These are phyloP conservation scores for Neostethus bicornis DNA, from an alignment of 2,797 vertebrate species.

Conservation along the genomic window DNA sequence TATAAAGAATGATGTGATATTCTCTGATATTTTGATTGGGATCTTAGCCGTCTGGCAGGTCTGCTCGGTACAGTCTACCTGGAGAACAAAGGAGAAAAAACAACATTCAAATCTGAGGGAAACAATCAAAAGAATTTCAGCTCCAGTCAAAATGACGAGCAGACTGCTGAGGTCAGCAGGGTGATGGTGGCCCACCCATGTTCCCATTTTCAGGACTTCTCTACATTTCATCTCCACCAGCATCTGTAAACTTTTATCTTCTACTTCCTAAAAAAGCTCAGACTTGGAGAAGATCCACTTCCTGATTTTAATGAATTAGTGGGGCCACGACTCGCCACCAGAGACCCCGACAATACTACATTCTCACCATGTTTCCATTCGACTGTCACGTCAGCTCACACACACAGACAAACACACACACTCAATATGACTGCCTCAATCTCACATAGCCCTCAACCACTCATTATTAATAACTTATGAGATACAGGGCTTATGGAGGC, in stretches of 20 bases:
- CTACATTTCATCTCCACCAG: neutral
- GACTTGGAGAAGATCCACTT: conserved; percentile 12
- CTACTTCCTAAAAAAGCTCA: neutral
- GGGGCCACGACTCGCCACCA: neutral
- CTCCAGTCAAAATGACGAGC: conserved; percentile 6
- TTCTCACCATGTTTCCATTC: too few species aligned
- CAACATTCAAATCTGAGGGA: neutral
- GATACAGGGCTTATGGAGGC: too few species aligned
- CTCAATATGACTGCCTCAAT: too few species aligned
- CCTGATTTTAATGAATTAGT: conserved; percentile 5
- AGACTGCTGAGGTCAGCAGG: conserved; percentile 8
- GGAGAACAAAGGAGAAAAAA: too few species aligned
- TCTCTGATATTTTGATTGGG: too few species aligned
- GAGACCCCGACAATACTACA: too few species aligned
- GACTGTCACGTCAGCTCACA: too few species aligned
- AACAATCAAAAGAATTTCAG: conserved; percentile 1
- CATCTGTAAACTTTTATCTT: neutral
- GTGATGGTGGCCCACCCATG: neutral
- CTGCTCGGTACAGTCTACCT: neutral
- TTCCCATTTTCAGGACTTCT: conserved; percentile 10
- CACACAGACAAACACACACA: too few species aligned
- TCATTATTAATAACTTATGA: too few species aligned
- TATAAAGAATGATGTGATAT: too few species aligned
- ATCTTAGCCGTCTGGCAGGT: too few species aligned
- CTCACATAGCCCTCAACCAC: too few species aligned